Percentiles rank a stretch among this genome's conserved stretches.
phyloP scores from a whole-genome alignment of 2,113 vertebrate species.

The Tragulus kanchil region DNA sequence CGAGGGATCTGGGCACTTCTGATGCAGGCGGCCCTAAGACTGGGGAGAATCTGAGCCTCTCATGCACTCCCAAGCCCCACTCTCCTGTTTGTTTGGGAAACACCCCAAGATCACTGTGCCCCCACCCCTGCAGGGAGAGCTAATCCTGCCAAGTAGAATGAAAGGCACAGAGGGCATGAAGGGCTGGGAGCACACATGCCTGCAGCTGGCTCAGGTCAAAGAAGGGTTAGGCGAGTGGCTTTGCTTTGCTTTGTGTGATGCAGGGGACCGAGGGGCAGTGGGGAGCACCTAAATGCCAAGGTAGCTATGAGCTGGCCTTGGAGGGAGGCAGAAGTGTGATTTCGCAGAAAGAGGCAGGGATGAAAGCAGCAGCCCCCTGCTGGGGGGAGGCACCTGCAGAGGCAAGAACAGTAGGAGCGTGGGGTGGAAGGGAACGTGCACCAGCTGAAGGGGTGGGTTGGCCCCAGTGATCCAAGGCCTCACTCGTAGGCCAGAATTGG shows the following conservation, averaged over 20 bases:
- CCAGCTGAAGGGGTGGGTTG: background rate
- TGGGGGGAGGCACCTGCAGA: background rate
- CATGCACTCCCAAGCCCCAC: background rate
- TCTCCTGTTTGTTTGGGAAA: background rate
- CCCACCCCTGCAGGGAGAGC: background rate
- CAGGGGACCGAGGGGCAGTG: background rate
- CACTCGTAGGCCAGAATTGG: rapidly evolving
- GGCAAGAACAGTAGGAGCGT: rapidly evolving
- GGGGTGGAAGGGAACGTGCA: background rate
- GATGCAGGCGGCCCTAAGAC: background rate
- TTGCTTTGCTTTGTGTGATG: too few species aligned
- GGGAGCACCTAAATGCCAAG: background rate
- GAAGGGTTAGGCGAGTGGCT: background rate
- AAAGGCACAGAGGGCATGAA: background rate
- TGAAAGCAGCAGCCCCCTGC: background rate
- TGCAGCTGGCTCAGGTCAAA: too few species aligned
- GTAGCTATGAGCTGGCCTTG: background rate
- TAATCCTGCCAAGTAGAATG: background rate
- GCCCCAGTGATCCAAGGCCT: background rate
- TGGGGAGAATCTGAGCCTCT: background rate
- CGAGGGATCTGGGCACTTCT: background rate
- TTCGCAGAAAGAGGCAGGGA: background rate
- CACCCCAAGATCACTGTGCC: background rate
- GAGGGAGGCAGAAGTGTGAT: background rate
- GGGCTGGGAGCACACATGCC: background rate